phyloP scores from a whole-genome alignment of 2,113 vertebrate genomes.

The Castor canadensis region DNA sequence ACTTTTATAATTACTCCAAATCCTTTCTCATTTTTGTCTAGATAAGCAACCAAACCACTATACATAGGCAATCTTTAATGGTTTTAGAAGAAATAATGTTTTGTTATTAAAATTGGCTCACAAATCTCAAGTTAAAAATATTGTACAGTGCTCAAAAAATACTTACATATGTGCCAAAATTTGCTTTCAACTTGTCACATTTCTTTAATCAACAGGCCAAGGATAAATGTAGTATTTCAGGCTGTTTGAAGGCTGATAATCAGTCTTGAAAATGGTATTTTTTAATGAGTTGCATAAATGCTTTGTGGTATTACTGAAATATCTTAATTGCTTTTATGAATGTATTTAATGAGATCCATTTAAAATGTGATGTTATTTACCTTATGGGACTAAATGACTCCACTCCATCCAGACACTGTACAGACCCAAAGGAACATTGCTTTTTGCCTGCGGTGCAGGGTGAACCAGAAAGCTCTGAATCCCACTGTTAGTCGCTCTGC shows the following conservation, averaged over 20 bases:
- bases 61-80: not conserved
- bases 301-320: conserved; percentile 47
- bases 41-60: not conserved
- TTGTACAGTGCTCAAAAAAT: not conserved
- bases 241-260: not conserved
- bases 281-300: conserved; percentile 36
- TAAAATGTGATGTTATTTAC: conserved; percentile 51
- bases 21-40: conserved; percentile 16
- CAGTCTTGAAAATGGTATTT: conserved; percentile 26
- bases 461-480: conserved; percentile 71
- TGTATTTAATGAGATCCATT: conserved; percentile 53
- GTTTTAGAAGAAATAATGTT: not conserved
- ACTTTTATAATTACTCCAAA: not conserved
- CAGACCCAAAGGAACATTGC: conserved; percentile 41
- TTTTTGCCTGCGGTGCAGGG: conserved; percentile 63
- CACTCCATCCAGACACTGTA: not conserved
- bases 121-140: not conserved
- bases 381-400: conserved; percentile 51
- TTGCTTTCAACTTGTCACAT: not conserved
- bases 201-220: not conserved
- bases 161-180: not conserved
- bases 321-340: conserved; percentile 64
- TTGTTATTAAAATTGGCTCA: not conserved
- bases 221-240: conserved; percentile 21
- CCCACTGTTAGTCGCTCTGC: conserved; percentile 54